phyloP scores from a whole-genome alignment of 2,888 invertebrate species.

The Tyria jacobaeae region DNA sequence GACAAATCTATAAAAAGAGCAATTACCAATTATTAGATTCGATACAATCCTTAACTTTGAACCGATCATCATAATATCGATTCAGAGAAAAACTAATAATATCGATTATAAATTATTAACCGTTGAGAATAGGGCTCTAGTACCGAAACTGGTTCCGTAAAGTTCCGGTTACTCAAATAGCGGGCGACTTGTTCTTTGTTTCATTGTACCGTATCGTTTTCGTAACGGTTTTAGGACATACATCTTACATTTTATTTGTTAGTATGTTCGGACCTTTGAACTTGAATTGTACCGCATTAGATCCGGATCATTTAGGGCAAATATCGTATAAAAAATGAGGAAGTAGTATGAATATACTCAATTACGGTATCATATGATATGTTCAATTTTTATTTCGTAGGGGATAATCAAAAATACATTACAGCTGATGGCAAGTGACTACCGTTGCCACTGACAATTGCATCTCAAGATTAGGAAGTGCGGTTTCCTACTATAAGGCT shows the following conservation, averaged over 20 bases:
- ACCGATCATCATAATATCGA: slow-evolving; percentile 1
- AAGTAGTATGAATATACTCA: not conserved
- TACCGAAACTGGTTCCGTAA: slow-evolving; percentile 44
- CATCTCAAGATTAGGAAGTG: too few species aligned
- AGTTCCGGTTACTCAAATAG: slow-evolving; percentile 54
- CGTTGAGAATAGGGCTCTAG: slow-evolving; percentile 30
- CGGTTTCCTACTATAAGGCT: too few species aligned
- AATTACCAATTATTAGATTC: slow-evolving; percentile 14
- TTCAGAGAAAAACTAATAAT: slow-evolving; percentile 6
- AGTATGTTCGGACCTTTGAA: slow-evolving; percentile 26
- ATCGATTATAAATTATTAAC: slow-evolving; percentile 19
- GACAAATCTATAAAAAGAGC: slow-evolving; percentile 15
- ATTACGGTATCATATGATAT: not conserved
- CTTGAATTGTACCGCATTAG: slow-evolving; percentile 27
- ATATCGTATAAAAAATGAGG: slow-evolving; percentile 10
- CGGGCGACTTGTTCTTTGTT: slow-evolving; percentile 44
- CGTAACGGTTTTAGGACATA: slow-evolving; percentile 42
- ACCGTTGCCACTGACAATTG: too few species aligned
- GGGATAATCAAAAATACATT: too few species aligned
- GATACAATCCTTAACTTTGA: slow-evolving; percentile 19
- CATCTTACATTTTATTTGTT: slow-evolving; percentile 43
- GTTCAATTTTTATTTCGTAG: not conserved
- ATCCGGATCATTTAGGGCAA: slow-evolving; percentile 18
- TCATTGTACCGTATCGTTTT: slow-evolving; percentile 51
- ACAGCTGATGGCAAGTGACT: too few species aligned